Conservation (phyloP, 2,797 vertebrate species). For the Numenius phaeopus region DNA sequence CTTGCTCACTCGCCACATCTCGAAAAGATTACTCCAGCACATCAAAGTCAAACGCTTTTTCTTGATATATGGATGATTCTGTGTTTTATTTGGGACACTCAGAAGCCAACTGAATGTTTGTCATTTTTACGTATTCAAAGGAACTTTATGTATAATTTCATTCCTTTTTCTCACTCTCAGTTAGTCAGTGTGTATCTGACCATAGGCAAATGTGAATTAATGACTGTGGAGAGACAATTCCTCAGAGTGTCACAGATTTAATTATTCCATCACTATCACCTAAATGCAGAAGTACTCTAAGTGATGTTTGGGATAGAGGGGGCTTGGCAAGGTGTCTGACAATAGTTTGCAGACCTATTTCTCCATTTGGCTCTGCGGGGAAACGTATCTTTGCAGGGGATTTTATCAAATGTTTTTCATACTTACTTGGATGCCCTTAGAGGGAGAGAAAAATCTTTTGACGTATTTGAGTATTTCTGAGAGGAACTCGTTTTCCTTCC, state of each 20-base stretch:
- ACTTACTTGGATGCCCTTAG: not conserved
- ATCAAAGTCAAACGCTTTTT: not conserved
- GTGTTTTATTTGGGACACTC: not conserved
- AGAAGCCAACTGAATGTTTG: not conserved
- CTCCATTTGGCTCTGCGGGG: not conserved
- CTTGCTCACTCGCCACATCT: not conserved
- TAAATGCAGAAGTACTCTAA: not conserved
- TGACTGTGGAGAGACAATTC: not conserved
- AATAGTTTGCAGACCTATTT: slow-evolving; percentile 18
- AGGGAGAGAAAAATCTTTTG: not conserved
- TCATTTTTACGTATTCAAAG: not conserved
- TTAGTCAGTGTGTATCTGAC: not conserved
- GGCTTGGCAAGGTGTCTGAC: slow-evolving; percentile 2
- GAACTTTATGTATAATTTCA: not conserved
- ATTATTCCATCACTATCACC: slow-evolving; percentile 2
- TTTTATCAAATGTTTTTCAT: not conserved
- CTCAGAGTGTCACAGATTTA: not conserved
- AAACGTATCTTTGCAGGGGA: not conserved
- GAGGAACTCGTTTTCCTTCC: not conserved
- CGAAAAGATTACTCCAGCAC: not conserved
- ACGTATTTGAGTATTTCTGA: not conserved
- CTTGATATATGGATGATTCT: not conserved
- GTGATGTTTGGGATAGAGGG: not conserved
- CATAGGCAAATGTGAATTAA: not conserved
- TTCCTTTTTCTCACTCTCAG: not conserved